Percentiles rank a stretch among this genome's conserved stretches.
These are phyloP conservation scores for Sylvicapra grimmia DNA, from an alignment of 2,113 vertebrate species.

Conservation along the genomic window DNA sequence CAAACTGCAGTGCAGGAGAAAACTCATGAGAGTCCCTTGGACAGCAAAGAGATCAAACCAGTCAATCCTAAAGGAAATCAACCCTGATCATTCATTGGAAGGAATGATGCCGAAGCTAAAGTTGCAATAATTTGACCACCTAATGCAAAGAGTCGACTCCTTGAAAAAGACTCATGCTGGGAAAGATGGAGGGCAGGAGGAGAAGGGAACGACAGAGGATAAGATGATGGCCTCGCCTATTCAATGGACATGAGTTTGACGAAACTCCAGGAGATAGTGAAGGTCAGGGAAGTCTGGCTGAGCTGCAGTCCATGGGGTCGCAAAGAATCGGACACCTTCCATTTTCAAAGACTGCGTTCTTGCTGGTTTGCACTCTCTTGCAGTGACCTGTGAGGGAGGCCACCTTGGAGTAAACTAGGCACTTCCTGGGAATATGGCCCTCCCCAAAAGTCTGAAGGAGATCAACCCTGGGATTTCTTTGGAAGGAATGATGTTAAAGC, in stretches of 20 bases:
- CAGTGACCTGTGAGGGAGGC: not conserved
- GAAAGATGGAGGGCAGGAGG: not conserved
- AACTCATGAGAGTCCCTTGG: not conserved
- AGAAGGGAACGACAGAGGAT: not conserved
- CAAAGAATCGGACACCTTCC: not conserved
- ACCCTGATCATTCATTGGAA: not conserved
- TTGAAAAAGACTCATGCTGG: not conserved
- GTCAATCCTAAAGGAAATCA: not conserved
- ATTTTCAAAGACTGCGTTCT: not conserved
- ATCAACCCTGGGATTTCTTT: too few relatives aligned
- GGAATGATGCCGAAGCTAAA: not conserved
- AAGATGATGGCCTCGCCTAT: not conserved
- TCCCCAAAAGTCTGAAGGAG: too few relatives aligned
- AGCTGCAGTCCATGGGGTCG: not conserved
- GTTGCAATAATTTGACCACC: not conserved
- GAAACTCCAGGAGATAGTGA: not conserved
- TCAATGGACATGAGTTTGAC: not conserved
- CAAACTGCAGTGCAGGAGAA: not conserved
- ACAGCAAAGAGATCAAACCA: not conserved
- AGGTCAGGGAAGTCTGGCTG: not conserved
- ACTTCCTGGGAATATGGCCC: not conserved
- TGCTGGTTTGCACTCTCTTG: not conserved
- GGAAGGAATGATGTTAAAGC: too few relatives aligned
- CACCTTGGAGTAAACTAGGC: accelerated
- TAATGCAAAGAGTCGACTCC: not conserved